A percentile compares a stretch with the other conserved stretches of the same genome.
These are phyloP conservation scores for Andricus quercusramuli DNA, from an alignment of 2,888 invertebrate species.

Conservation along the genomic window DNA sequence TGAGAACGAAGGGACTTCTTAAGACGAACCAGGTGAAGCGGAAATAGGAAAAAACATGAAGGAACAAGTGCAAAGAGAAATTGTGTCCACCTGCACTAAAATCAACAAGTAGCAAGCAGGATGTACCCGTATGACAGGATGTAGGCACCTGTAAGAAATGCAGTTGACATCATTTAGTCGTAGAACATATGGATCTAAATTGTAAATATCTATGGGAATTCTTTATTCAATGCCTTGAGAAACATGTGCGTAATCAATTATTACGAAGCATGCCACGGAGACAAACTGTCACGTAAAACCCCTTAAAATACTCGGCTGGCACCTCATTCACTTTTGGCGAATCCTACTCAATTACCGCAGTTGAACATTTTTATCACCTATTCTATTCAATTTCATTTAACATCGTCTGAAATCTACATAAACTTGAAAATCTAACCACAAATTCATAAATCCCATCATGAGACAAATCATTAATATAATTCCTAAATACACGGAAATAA, in stretches of 20 bases:
- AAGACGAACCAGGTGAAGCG: conserved; percentile 37
- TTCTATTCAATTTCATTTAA: too few species aligned
- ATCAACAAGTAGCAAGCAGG: conserved; percentile 31
- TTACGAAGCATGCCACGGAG: neutral
- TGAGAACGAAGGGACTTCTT: conserved; percentile 22
- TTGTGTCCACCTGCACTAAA: conserved; percentile 34
- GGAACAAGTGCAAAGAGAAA: conserved; percentile 29
- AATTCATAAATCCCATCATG: too few species aligned
- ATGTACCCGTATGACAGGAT: conserved; percentile 40
- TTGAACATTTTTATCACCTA: too few species aligned
- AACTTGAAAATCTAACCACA: too few species aligned
- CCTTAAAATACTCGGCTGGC: too few species aligned
- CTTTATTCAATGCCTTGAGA: neutral
- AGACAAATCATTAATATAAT: too few species aligned
- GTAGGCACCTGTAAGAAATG: conserved; percentile 28
- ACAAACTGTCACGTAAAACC: too few species aligned
- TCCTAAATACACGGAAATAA: too few species aligned
- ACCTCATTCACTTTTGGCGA: too few species aligned
- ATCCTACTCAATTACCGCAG: too few species aligned
- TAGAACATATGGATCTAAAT: conserved; percentile 1
- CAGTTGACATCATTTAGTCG: conserved; percentile 15
- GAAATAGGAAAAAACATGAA: conserved; percentile 30
- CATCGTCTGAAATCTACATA: too few species aligned
- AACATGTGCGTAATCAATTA: neutral
- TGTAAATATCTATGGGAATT: conserved; percentile 4